Evolutionary conservation across 2,113 vertebrate genomes (phyloP).

Genomic region (Pangasianodon hypophthalmus): DNA sequence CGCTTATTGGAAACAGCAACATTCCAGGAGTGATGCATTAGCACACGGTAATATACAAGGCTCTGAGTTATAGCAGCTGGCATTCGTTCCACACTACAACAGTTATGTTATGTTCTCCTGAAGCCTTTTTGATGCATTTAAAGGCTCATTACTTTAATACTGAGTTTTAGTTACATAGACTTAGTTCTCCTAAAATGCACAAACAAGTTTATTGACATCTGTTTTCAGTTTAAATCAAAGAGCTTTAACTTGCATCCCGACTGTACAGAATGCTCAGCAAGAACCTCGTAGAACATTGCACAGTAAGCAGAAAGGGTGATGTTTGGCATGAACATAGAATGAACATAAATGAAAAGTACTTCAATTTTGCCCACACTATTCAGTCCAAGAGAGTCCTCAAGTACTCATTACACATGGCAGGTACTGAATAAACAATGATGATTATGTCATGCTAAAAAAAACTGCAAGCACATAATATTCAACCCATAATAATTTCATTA

Average conservation of each 20-base stretch:
- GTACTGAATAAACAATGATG: neutral
- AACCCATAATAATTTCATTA: neutral
- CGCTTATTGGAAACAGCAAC: constrained; percentile 79
- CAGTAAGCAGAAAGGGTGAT: neutral
- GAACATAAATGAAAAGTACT: neutral
- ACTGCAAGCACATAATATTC: neutral
- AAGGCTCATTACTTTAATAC: constrained; percentile 14
- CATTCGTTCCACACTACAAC: constrained; percentile 5
- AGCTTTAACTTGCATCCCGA: neutral
- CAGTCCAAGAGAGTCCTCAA: neutral
- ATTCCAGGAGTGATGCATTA: constrained; percentile 39
- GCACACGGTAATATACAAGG: constrained; percentile 17
- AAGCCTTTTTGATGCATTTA: constrained; percentile 36
- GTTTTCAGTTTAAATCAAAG: constrained; percentile 56
- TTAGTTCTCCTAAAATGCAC: constrained; percentile 30
- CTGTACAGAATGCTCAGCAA: constrained; percentile 7
- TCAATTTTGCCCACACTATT: neutral
- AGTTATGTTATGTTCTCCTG: neutral
- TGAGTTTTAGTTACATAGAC: constrained; percentile 25
- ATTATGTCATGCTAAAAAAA: neutral
- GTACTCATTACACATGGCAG: neutral
- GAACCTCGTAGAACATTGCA: neutral
- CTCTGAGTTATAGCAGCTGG: constrained; percentile 31
- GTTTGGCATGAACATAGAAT: neutral
- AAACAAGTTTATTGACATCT: constrained; percentile 51